Evolutionary conservation across 2,797 vertebrate species (phyloP).

Genomic region (Phalanger gymnotis): DNA sequence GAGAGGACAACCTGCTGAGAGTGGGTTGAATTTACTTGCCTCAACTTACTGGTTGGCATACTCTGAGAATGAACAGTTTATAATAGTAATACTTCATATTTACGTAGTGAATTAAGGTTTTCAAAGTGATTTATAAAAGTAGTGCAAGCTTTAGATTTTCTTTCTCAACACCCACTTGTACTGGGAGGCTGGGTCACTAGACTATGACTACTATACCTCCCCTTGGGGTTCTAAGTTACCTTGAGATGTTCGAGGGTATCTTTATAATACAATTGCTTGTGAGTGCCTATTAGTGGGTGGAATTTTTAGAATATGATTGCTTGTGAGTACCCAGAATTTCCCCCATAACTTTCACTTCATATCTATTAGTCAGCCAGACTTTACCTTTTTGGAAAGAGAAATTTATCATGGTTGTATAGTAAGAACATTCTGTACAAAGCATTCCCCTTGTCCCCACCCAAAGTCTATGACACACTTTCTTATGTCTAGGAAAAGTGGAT

Average conservation of each 20-base stretch:
- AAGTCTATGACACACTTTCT: neutral
- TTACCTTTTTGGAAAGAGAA: neutral
- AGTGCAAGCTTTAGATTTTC: neutral
- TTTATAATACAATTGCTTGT: neutral
- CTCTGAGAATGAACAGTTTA: neutral
- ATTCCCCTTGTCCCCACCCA: neutral
- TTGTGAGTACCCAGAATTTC: neutral
- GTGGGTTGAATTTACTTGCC: constrained; percentile 20
- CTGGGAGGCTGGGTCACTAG: neutral
- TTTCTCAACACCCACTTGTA: neutral
- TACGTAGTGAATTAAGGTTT: neutral
- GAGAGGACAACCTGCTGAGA: neutral
- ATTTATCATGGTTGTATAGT: neutral
- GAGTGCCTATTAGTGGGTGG: too few species aligned
- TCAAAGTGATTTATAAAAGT: neutral
- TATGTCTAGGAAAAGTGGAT: neutral
- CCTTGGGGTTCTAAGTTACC: neutral
- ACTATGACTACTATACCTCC: neutral
- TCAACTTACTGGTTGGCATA: neutral
- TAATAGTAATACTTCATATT: neutral
- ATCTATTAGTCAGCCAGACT: neutral
- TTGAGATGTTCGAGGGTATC: neutral
- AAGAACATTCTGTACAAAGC: neutral
- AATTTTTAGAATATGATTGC: neutral
- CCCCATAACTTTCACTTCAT: neutral